Evolutionary conservation across 2,888 invertebrate species (phyloP), one percentile per base, ranked within the genome.

Genomic region (Hemistola chrysoprasaria): DNA sequence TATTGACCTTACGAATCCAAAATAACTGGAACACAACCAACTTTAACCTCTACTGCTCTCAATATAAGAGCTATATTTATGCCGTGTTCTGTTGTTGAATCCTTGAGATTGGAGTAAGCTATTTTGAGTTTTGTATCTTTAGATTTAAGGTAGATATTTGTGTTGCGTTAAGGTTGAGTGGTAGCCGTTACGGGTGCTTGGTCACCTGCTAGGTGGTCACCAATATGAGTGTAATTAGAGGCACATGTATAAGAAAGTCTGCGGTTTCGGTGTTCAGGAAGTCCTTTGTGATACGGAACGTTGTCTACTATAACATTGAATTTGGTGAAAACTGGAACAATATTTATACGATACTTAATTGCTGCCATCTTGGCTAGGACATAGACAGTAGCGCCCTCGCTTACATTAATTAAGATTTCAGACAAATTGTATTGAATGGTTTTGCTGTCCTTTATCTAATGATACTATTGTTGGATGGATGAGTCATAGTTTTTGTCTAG

Each of bases 161-260:
- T 6, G 39, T 53, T 44, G 24, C 23, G 68, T 66, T 66, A 55
- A 64, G 78, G 64, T 60, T 83, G 72, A 85, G 72, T 76, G 81
- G 71, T 66, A 68, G 49, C 75, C 75, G 85, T 81, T 73, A 74
- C 71, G 80, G 67, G 70, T 68, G 68, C 77, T 59, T 65, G 74
- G 62, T 53, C 82, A 82, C 82, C 82, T 82, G 83, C 75, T 73
- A 76, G 80, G 76, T 77, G 79, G 80, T 77, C 82, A 83, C 81
- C 81, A 80, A 84, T 85, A 85, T 70, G 73, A 84, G 75, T 70
- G 82, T 83, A 84, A 87, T 87, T 85, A 85, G 75, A 78, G 76
- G 62, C 61, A 61, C 63, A 66, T 74, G 62, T 67, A 66, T 62
- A 68, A 73, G 72, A 78, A 78, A 78, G 76, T 69, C 61, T 80